These are phyloP conservation scores for Ganaspis brasiliensis DNA, from an alignment of 2,888 invertebrate species.

Conservation along the genomic window DNA sequence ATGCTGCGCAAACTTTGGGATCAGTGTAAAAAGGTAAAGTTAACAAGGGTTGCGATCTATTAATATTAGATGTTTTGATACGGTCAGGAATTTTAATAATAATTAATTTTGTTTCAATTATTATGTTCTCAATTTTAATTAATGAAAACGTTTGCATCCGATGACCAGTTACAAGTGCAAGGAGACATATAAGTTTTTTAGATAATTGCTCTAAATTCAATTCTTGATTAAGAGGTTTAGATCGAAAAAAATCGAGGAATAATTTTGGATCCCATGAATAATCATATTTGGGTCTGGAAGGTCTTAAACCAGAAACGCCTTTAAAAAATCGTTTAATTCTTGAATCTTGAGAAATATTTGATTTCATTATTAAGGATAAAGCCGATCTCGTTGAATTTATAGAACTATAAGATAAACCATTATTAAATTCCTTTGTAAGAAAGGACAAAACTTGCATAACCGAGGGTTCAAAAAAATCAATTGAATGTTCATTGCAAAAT, in stretches of 20 bases:
- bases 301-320: conserved; percentile 44
- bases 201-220: background rate
- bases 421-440: no score
- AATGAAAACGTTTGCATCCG: conserved; percentile 1
- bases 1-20: background rate
- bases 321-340: no score
- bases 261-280: conserved; percentile 68
- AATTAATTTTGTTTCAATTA: conserved; percentile 45
- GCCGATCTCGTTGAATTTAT: no score
- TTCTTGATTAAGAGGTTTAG: conserved; percentile 22
- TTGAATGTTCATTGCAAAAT: conserved; percentile 18
- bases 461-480: no score
- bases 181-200: no score
- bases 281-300: no score
- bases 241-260: background rate
- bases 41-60: background rate
- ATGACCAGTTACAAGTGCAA: background rate
- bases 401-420: conserved; percentile 45
- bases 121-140: no score
- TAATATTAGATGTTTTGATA: background rate
- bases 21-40: background rate
- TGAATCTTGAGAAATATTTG: conserved; percentile 51
- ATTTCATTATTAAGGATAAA: no score
- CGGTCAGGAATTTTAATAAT: background rate
- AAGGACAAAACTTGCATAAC: conserved; percentile 7